These are phyloP conservation scores for Petromus typicus DNA, from an alignment of 2,113 vertebrate species.

Conservation along the genomic window DNA sequence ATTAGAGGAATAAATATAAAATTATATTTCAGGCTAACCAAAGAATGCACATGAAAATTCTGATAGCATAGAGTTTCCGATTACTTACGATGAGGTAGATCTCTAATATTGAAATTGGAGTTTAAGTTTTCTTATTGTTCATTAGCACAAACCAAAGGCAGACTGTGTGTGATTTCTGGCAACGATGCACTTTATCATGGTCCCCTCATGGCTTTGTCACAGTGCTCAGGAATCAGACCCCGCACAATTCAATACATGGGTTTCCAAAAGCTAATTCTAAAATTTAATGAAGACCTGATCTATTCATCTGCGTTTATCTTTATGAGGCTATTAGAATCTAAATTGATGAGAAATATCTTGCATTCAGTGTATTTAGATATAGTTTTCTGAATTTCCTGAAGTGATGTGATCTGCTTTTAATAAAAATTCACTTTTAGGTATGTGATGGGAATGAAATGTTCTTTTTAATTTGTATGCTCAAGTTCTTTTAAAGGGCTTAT, in stretches of 20 bases:
- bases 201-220: constrained; percentile 74
- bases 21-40: constrained; percentile 84
- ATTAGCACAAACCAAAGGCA: constrained; percentile 81
- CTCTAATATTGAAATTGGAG: constrained; percentile 87
- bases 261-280: constrained; percentile 74
- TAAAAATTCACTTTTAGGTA: constrained; percentile 81
- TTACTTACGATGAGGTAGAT: constrained; percentile 88
- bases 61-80: constrained; percentile 85
- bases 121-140: constrained; percentile 84
- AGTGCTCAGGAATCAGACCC: constrained; percentile 71
- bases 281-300: constrained; percentile 79
- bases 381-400: constrained; percentile 76
- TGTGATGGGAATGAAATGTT: constrained; percentile 73
- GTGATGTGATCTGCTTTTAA: constrained; percentile 79
- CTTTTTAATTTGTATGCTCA: constrained; percentile 68
- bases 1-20: constrained; percentile 85
- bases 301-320: constrained; percentile 77
- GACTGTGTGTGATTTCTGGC: constrained; percentile 74
- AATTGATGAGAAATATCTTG: constrained; percentile 69
- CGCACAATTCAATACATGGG: constrained; percentile 55
- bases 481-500: constrained; percentile 47
- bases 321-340: constrained; percentile 71
- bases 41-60: constrained; percentile 87
- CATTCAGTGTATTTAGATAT: constrained; percentile 68
- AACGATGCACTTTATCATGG: constrained; percentile 75